A percentile compares a stretch with the other conserved stretches of the same genome.
Conservation (phyloP, 2,888 invertebrate genomes). For the Hirudinaria manillensis region DNA sequence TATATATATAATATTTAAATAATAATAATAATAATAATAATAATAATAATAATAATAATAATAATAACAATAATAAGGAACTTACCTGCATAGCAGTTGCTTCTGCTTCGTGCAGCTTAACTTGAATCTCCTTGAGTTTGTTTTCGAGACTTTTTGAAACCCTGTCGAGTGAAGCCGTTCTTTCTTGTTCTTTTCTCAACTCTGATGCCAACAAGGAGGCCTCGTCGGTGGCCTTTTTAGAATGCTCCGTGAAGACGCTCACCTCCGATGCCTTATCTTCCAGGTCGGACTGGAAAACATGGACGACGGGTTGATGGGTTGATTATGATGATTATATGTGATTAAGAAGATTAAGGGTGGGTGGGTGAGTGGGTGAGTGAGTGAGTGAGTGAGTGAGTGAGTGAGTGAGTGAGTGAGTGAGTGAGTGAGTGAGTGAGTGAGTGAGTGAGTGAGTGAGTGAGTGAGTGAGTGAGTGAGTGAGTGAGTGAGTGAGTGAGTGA, state of each 20-base stretch:
- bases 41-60: no score
- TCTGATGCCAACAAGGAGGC: slow-evolving; percentile 17
- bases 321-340: background rate
- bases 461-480: slow-evolving; percentile 35
- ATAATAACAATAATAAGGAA: no score
- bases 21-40: no score
- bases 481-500: slow-evolving; percentile 34
- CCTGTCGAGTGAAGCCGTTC: slow-evolving; percentile 92
- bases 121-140: slow-evolving; percentile 20
- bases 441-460: slow-evolving; percentile 32
- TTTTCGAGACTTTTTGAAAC: slow-evolving; percentile 69
- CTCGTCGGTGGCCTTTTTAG: slow-evolving; percentile 14
- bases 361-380: slow-evolving; percentile 10
- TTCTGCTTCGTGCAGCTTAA: slow-evolving; percentile 68
- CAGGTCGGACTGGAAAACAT: slow-evolving; percentile 9
- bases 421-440: slow-evolving; percentile 29
- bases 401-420: slow-evolving; percentile 32
- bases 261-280: slow-evolving; percentile 19
- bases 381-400: slow-evolving; percentile 28
- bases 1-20: no score
- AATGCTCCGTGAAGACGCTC: background rate
- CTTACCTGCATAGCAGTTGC: slow-evolving; percentile 96
- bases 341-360: no score
- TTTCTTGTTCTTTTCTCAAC: slow-evolving; percentile 60
- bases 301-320: background rate